These are phyloP conservation scores for Rhincodon typus DNA, from an alignment of 2,797 vertebrate genomes.

Conservation along the genomic window DNA sequence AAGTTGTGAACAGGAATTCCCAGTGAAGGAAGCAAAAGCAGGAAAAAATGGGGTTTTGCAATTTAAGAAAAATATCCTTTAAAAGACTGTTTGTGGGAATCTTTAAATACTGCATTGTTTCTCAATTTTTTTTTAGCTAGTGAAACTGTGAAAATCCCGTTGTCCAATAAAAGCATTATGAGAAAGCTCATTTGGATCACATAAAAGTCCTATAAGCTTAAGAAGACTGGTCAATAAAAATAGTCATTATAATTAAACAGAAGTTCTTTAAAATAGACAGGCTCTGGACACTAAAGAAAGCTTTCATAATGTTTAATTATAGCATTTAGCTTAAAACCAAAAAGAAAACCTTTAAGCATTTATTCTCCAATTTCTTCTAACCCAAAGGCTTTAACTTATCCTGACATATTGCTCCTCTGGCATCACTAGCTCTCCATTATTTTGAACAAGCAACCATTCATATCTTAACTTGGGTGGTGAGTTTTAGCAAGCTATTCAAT, in stretches of 20 bases:
- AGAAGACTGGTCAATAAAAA: background rate
- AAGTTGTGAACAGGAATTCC: background rate
- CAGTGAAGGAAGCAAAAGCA: background rate
- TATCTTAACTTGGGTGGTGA: slow-evolving; percentile 10
- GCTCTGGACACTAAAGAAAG: background rate
- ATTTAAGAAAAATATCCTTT: background rate
- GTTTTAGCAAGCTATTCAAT: slow-evolving; percentile 18
- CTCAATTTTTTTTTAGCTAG: background rate
- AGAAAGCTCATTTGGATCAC: background rate
- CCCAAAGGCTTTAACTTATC: background rate
- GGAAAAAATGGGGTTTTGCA: background rate
- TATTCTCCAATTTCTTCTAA: slow-evolving; percentile 9
- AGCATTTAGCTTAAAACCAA: background rate
- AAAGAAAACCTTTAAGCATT: background rate
- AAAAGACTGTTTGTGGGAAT: background rate
- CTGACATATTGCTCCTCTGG: background rate
- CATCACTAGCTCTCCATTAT: background rate
- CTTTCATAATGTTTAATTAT: background rate
- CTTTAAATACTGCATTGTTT: background rate
- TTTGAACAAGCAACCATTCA: background rate
- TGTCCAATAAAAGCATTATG: background rate
- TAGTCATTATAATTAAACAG: background rate
- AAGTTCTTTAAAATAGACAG: background rate
- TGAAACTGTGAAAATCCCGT: background rate
- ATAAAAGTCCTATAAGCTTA: background rate